phyloP scores from a whole-genome alignment of 2,113 vertebrate species.

The Campylorhamphus procurvoides region DNA sequence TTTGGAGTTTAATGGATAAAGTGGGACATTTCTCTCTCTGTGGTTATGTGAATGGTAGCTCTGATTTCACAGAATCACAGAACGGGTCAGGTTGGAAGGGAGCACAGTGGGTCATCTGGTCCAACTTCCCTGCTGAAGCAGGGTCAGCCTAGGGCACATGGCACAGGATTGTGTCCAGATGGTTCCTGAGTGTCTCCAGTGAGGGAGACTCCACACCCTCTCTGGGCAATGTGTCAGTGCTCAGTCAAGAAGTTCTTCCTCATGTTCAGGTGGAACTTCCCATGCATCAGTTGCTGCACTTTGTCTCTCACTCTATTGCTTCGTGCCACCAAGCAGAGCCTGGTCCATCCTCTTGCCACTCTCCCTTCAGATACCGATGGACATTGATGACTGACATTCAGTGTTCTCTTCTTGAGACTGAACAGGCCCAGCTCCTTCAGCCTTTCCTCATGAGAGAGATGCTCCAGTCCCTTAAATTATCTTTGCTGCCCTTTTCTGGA shows the following conservation, averaged over 20 bases:
- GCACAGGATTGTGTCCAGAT: not conserved
- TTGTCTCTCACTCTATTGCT: not conserved
- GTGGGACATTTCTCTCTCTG: not conserved
- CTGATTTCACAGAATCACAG: not conserved
- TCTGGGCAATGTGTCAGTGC: not conserved
- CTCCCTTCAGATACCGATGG: not conserved
- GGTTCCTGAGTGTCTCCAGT: not conserved
- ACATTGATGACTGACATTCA: not conserved
- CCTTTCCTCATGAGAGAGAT: not conserved
- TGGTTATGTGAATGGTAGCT: not conserved
- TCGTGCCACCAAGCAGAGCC: not conserved
- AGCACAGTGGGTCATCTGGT: not conserved
- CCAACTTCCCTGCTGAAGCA: not conserved
- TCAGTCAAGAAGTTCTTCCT: not conserved
- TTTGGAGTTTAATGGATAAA: not conserved
- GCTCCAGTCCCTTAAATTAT: not conserved
- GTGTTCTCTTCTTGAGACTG: not conserved
- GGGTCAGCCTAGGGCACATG: not conserved
- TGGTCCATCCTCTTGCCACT: not conserved
- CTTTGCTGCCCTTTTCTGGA: not conserved
- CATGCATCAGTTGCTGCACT: not conserved
- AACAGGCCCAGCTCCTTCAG: not conserved
- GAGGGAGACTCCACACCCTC: not conserved
- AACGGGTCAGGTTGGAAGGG: not conserved
- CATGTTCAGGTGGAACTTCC: not conserved